Conservation (phyloP, 2,888 invertebrate genomes). For the Eupithecia inturbata region DNA sequence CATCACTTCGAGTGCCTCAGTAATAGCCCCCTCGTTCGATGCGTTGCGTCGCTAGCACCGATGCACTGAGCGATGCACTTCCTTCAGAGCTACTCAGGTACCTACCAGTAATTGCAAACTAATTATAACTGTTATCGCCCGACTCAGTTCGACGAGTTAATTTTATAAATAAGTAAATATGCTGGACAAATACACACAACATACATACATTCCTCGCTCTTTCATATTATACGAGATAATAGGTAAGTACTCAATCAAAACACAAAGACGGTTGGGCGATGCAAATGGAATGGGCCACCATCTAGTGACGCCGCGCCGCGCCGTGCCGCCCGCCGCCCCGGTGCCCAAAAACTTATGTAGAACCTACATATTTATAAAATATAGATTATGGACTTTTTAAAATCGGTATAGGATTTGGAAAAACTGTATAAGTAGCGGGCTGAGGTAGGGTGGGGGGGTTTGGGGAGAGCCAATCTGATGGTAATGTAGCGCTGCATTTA, state of each 20-base stretch:
- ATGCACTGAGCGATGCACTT: slow-evolving; percentile 12
- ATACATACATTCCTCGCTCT: no score
- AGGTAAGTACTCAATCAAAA: not conserved
- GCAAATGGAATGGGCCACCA: not conserved
- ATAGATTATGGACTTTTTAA: not conserved
- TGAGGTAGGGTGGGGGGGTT: not conserved
- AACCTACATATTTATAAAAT: not conserved
- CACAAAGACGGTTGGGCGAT: not conserved
- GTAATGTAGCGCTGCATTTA: not conserved
- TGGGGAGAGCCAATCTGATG: not conserved
- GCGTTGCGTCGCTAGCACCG: slow-evolving; percentile 22
- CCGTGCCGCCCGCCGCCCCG: no score
- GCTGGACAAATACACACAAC: no score
- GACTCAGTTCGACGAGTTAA: not conserved
- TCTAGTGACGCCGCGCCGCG: no score
- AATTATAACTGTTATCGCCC: slow-evolving; percentile 23
- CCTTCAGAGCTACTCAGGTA: slow-evolving; percentile 17
- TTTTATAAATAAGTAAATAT: no score
- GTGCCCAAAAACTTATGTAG: not conserved
- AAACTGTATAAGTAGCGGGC: not conserved
- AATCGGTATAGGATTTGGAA: not conserved
- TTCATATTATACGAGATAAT: not conserved
- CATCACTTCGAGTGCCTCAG: slow-evolving; percentile 5
- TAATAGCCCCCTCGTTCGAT: slow-evolving; percentile 14
- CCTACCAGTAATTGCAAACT: slow-evolving; percentile 22